Conservation (phyloP, 2,797 vertebrate genomes). For the Molossus molossus region DNA sequence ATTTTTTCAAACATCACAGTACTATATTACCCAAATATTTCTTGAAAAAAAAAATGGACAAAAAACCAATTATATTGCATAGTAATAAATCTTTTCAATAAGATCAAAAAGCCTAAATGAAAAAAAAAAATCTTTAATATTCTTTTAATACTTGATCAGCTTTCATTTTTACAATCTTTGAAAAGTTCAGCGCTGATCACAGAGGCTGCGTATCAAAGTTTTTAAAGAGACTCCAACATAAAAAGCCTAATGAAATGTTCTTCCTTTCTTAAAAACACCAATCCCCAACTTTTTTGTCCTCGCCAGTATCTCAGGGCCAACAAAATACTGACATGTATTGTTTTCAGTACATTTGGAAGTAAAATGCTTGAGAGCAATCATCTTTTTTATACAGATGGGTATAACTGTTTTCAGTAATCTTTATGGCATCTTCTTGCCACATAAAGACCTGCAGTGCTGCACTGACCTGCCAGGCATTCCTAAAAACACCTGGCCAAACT, state of each 20-base stretch:
- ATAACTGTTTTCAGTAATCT: conserved; percentile 70
- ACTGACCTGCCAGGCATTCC: conserved; percentile 86
- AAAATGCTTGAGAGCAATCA: conserved; percentile 66
- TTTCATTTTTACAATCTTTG: conserved; percentile 40
- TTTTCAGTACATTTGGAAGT: conserved; percentile 64
- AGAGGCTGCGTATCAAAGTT: conserved; percentile 71
- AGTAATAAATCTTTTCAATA: conserved; percentile 83
- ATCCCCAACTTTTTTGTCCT: conserved; percentile 53
- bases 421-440: conserved; percentile 80
- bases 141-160: conserved; percentile 53
- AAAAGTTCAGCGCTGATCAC: conserved; percentile 44
- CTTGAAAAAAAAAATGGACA: conserved; percentile 79
- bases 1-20: conserved; percentile 82
- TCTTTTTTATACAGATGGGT: conserved; percentile 80
- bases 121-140: conserved; percentile 78
- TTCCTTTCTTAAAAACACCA: conserved; percentile 66
- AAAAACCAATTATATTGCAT: conserved; percentile 80
- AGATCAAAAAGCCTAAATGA: conserved; percentile 77
- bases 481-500: conserved; percentile 90
- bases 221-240: conserved; percentile 67
- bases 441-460: conserved; percentile 87
- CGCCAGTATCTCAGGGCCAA: conserved; percentile 33
- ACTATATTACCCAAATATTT: conserved; percentile 34
- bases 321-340: conserved; percentile 72
- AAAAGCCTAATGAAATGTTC: conserved; percentile 61